Evolutionary conservation across 2,797 vertebrate species (phyloP).

Genomic region (Sebastes reedi): DNA sequence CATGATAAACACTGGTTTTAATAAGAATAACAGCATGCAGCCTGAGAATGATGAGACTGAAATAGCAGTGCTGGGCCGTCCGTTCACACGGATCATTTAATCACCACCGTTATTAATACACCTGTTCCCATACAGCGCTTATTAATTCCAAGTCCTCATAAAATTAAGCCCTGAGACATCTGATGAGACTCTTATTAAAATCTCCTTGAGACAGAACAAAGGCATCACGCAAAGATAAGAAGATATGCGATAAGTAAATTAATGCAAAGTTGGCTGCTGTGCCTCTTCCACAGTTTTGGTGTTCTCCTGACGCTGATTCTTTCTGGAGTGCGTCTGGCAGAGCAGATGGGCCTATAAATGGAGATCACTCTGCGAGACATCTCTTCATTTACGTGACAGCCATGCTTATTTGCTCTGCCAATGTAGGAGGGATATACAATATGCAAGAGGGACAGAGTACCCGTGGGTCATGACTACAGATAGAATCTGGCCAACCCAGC

Average conservation of each 20-base stretch:
- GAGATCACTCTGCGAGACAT: slow-evolving; percentile 78
- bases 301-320: slow-evolving; percentile 65
- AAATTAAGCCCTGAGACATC: slow-evolving; percentile 52
- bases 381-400: slow-evolving; percentile 75
- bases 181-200: slow-evolving; percentile 62
- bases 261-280: slow-evolving; percentile 52
- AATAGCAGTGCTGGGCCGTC: slow-evolving; percentile 35
- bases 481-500: slow-evolving; percentile 38
- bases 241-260: slow-evolving; percentile 52
- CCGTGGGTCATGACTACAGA: slow-evolving; percentile 43
- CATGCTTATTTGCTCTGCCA: slow-evolving; percentile 67
- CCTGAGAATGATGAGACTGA: slow-evolving; percentile 20
- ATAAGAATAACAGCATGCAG: slow-evolving; percentile 66
- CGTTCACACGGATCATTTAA: slow-evolving; percentile 59
- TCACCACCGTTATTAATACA: slow-evolving; percentile 72
- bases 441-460: slow-evolving; percentile 33
- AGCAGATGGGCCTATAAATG: slow-evolving; percentile 81
- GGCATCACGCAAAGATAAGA: slow-evolving; percentile 20
- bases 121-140: slow-evolving; percentile 59
- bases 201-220: slow-evolving; percentile 56
- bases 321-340: slow-evolving; percentile 62
- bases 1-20: slow-evolving; percentile 70
- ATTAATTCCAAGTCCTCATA: slow-evolving; percentile 59
- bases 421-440: slow-evolving; percentile 43
- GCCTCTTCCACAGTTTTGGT: slow-evolving; percentile 45